Evolutionary conservation across 2,113 vertebrate species (phyloP).

Genomic region (Microcebus jonahi): DNA sequence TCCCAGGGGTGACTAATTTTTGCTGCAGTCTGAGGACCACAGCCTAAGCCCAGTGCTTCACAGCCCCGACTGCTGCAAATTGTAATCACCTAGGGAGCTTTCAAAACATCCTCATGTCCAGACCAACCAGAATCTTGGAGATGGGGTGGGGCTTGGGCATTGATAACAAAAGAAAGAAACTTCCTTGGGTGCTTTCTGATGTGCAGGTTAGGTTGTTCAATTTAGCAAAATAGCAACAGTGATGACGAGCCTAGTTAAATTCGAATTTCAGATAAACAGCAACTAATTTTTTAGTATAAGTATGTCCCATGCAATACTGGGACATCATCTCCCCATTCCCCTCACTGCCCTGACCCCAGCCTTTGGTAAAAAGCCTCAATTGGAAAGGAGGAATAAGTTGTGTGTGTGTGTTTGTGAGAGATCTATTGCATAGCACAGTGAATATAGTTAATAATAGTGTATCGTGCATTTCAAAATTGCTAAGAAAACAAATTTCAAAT

Average conservation of each 20-base stretch:
- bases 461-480: background rate
- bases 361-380: background rate
- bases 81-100: background rate
- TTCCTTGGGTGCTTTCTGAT: background rate
- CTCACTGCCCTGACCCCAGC: background rate
- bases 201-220: background rate
- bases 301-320: too few species aligned
- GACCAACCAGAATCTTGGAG: background rate
- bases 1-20: background rate
- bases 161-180: background rate
- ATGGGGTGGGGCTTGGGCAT: background rate
- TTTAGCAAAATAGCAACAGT: background rate
- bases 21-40: background rate
- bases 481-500: background rate
- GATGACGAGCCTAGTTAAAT: background rate
- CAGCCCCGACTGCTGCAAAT: background rate
- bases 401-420: background rate
- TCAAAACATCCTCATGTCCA: background rate
- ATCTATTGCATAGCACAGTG: background rate
- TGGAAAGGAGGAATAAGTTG: background rate
- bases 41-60: background rate
- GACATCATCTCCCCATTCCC: background rate
- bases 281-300: background rate
- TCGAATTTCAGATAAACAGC: background rate
- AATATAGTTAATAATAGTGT: background rate